Evolutionary conservation across 1,140 invertebrate genomes (phyloP).

Genomic region (Sinonovacula constricta): DNA sequence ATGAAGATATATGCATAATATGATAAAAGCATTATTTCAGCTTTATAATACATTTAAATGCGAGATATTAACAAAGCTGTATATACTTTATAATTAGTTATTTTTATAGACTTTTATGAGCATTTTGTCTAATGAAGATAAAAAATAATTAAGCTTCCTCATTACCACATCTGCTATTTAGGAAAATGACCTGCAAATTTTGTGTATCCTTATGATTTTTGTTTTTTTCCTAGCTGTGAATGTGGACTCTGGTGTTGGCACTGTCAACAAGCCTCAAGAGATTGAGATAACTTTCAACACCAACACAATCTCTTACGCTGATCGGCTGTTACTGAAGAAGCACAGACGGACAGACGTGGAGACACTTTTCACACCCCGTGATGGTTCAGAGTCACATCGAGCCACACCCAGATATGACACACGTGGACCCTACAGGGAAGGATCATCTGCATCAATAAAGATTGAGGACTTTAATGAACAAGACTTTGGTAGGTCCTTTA

Average conservation of each 20-base stretch:
- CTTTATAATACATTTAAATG: too few relatives aligned
- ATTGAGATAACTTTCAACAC: slow-evolving; percentile 70
- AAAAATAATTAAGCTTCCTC: too few relatives aligned
- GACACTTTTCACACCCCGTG: slow-evolving; percentile 56
- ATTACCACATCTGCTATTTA: background rate
- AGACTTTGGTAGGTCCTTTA: slow-evolving; percentile 36
- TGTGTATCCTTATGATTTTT: background rate
- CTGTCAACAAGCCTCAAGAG: slow-evolving; percentile 47
- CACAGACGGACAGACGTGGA: slow-evolving; percentile 73
- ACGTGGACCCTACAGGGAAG: background rate
- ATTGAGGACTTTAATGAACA: slow-evolving; percentile 49
- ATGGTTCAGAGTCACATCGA: slow-evolving; percentile 5
- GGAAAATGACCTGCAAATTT: background rate
- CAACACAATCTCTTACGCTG: slow-evolving; percentile 72
- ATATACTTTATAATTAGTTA: too few relatives aligned
- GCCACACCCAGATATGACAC: slow-evolving; percentile 12
- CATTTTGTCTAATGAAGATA: too few relatives aligned
- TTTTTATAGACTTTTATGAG: too few relatives aligned
- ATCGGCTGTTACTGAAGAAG: slow-evolving; percentile 74
- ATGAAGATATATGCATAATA: too few relatives aligned
- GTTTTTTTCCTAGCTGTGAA: slow-evolving; percentile 54
- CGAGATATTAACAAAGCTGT: too few relatives aligned
- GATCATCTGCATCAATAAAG: slow-evolving; percentile 27
- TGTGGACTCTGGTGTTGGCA: slow-evolving; percentile 65
- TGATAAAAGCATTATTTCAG: too few relatives aligned